A percentile compares a stretch with the other conserved stretches of the same genome.
Evolutionary conservation across 2,797 vertebrate genomes (phyloP).

Genomic region (Xyrichtys novacula): DNA sequence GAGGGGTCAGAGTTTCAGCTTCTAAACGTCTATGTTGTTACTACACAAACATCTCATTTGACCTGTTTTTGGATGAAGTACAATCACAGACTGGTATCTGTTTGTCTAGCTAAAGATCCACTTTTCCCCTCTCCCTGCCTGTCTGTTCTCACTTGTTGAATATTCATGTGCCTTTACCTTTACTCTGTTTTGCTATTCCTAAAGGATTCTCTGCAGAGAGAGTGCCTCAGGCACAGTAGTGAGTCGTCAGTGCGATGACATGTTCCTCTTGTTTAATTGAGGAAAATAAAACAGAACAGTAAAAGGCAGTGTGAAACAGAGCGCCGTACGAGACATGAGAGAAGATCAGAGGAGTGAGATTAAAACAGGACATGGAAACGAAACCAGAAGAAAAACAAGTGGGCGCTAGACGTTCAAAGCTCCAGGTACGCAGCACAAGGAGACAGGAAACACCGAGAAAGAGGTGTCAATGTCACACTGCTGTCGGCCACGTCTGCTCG

Average conservation of each 20-base stretch:
- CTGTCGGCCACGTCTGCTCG: slow-evolving; percentile 43
- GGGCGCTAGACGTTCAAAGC: slow-evolving; percentile 41
- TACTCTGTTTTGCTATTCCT: slow-evolving; percentile 57
- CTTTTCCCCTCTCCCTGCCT: slow-evolving; percentile 6
- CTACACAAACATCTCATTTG: background rate
- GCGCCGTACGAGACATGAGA: slow-evolving; percentile 33
- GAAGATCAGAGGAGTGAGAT: slow-evolving; percentile 59
- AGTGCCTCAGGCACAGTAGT: slow-evolving; percentile 47
- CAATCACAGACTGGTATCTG: slow-evolving; percentile 12
- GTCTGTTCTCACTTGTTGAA: slow-evolving; percentile 49
- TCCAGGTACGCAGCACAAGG: background rate
- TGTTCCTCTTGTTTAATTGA: slow-evolving; percentile 69
- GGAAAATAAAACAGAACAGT: slow-evolving; percentile 59
- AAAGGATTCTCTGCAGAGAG: slow-evolving; percentile 54
- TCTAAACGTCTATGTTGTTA: background rate
- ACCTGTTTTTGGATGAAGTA: slow-evolving; percentile 10
- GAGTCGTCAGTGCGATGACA: slow-evolving; percentile 59
- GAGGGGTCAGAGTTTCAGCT: background rate
- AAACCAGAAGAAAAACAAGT: slow-evolving; percentile 45
- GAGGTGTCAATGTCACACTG: slow-evolving; percentile 41
- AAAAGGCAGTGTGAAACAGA: slow-evolving; percentile 39
- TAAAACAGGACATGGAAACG: slow-evolving; percentile 41
- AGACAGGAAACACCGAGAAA: slow-evolving; percentile 3
- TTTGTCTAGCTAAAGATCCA: slow-evolving; percentile 46
- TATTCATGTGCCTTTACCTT: slow-evolving; percentile 66